These are phyloP conservation scores for Spizella passerina DNA, from an alignment of 2,797 vertebrate species.

Conservation along the genomic window DNA sequence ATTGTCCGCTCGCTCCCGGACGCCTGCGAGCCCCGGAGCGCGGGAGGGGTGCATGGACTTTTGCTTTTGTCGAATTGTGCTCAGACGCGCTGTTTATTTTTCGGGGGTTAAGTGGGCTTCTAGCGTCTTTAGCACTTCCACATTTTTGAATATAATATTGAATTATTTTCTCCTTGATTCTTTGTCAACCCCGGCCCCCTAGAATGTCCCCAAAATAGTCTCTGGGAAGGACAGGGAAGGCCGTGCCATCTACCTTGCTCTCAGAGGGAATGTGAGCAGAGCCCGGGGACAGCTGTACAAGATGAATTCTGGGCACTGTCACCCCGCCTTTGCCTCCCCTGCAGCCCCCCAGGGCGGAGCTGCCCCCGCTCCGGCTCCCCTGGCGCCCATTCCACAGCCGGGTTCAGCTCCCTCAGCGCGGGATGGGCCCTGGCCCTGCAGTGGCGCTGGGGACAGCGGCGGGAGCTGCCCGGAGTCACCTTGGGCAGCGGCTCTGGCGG, in stretches of 20 bases:
- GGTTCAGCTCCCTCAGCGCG: not conserved
- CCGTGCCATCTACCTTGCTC: not conserved
- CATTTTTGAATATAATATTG: not conserved
- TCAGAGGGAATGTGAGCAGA: not conserved
- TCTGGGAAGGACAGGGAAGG: not conserved
- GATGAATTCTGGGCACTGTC: not conserved
- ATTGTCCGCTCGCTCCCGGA: not conserved
- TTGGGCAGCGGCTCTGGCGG: not conserved
- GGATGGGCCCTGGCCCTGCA: not conserved
- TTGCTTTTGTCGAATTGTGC: not conserved
- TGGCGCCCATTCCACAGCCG: not conserved
- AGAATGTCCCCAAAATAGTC: not conserved
- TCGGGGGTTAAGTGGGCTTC: not conserved
- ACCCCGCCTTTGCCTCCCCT: not conserved
- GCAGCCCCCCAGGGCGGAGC: not conserved
- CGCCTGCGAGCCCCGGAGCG: not conserved
- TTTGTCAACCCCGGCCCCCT: not conserved
- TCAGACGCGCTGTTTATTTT: not conserved
- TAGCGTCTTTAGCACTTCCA: constrained; percentile 52
- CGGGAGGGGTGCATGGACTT: not conserved
- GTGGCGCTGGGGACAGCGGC: not conserved
- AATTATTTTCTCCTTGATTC: not conserved
- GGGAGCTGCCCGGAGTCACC: not conserved
- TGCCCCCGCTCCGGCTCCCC: not conserved
- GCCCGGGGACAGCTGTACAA: not conserved